phyloP scores from a whole-genome alignment of 2,113 vertebrate species.

The Mystacornis crossleyi region DNA sequence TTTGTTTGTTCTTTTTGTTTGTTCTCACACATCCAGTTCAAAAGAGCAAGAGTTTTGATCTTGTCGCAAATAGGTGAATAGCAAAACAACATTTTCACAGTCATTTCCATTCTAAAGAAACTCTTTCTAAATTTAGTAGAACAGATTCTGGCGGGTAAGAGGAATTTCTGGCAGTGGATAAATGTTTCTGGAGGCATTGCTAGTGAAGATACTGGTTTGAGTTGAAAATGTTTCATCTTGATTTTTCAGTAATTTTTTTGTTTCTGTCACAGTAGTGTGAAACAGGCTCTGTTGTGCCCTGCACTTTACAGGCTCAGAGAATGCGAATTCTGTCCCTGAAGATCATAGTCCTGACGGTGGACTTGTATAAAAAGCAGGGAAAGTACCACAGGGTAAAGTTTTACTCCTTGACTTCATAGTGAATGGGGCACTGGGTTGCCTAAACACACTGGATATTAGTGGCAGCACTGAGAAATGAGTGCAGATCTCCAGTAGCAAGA shows the following conservation, averaged over 20 bases:
- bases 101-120: background rate
- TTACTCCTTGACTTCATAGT: background rate
- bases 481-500: background rate
- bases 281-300: background rate
- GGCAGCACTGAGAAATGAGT: background rate
- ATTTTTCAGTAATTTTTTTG: background rate
- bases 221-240: background rate
- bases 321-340: background rate
- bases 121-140: background rate
- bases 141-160: slow-evolving; percentile 3
- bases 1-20: background rate
- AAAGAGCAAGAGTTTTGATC: background rate
- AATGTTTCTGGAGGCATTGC: background rate
- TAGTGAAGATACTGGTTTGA: background rate
- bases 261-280: background rate
- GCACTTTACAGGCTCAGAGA: background rate
- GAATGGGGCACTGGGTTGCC: background rate
- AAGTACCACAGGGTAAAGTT: background rate
- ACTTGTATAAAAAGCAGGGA: background rate
- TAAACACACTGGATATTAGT: background rate
- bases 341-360: background rate
- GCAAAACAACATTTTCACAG: background rate
- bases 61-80: background rate
- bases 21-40: background rate
- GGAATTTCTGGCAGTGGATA: background rate